Evolutionary conservation across 2,797 vertebrate genomes (phyloP).

Genomic region (Podargus strigoides): DNA sequence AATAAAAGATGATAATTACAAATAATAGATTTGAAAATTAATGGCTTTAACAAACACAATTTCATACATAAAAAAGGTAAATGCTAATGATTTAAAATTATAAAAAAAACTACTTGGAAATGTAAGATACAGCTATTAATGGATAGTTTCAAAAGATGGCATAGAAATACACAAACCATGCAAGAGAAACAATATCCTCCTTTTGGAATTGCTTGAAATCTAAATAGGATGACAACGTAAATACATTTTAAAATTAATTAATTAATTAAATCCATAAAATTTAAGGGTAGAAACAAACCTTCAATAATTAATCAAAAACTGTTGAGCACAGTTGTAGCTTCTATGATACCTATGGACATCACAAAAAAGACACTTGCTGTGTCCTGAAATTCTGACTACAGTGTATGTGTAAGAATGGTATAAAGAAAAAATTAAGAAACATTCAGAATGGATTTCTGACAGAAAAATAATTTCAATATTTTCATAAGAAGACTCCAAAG

Average conservation of each 20-base stretch:
- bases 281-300: neutral
- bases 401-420: neutral
- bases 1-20: slow-evolving; percentile 14
- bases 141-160: neutral
- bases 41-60: neutral
- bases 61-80: neutral
- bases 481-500: neutral
- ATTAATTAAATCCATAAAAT: neutral
- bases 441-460: neutral
- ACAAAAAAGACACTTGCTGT: neutral
- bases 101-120: neutral
- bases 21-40: slow-evolving; percentile 26
- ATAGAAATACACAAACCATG: neutral
- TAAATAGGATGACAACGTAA: neutral
- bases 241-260: neutral
- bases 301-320: neutral
- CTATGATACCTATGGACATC: neutral
- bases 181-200: neutral
- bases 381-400: neutral
- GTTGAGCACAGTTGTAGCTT: neutral
- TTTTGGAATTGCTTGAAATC: neutral
- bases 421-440: neutral
- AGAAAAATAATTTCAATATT: neutral
- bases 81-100: neutral
- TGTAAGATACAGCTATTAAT: neutral